Evolutionary conservation across 2,113 vertebrate genomes (phyloP).

Genomic region (Poeciliopsis retropinna): DNA sequence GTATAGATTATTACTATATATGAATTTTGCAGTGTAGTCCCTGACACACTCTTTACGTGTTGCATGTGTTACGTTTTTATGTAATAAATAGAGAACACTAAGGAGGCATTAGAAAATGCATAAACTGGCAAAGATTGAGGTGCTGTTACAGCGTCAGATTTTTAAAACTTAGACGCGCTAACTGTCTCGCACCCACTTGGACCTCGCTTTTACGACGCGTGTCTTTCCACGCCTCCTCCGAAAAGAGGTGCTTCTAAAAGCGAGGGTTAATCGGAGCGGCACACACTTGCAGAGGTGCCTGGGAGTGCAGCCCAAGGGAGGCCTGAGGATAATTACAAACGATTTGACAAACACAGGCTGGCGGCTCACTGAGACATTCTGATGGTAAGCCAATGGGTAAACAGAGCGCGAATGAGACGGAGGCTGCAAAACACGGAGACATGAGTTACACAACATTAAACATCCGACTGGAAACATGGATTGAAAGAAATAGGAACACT

Average conservation of each 20-base stretch:
- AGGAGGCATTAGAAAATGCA: not conserved
- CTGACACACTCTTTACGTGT: not conserved
- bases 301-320: constrained; percentile 63
- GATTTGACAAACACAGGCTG: constrained; percentile 67
- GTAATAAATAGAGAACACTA: not conserved
- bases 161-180: not conserved
- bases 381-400: constrained; percentile 60
- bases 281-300: constrained; percentile 52
- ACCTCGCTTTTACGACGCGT: constrained; percentile 12
- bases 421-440: constrained; percentile 21
- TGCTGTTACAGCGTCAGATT: constrained; percentile 4
- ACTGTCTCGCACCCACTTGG: constrained; percentile 8
- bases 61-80: not conserved
- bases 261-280: constrained; percentile 41
- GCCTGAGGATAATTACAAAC: constrained; percentile 75
- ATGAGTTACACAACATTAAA: constrained; percentile 48
- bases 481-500: constrained; percentile 14
- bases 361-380: constrained; percentile 41
- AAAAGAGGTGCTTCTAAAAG: constrained; percentile 16
- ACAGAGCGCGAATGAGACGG: constrained; percentile 42
- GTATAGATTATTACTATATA: too few relatives aligned
- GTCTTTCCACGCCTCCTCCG: constrained; percentile 17
- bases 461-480: constrained; percentile 28
- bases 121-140: not conserved
- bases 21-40: not conserved